These are phyloP conservation scores for Andrena chrysosceles DNA, from an alignment of 2,888 invertebrate genomes.

Conservation along the genomic window DNA sequence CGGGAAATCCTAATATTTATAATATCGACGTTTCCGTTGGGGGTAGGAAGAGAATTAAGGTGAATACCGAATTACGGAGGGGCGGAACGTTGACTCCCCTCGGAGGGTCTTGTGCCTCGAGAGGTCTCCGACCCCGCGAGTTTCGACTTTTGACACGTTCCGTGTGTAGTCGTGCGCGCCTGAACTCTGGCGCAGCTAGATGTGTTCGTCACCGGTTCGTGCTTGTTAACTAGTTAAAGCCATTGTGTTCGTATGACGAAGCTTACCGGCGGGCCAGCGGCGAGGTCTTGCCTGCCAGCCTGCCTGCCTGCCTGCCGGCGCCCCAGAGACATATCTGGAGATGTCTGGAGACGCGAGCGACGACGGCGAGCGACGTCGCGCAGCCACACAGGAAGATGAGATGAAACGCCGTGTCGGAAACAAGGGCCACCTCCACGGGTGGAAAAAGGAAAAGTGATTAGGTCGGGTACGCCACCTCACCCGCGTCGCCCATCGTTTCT, in stretches of 20 bases:
- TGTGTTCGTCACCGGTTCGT: constrained; percentile 46
- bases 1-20: constrained; percentile 26
- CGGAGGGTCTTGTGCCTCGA: neutral
- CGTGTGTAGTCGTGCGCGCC: constrained; percentile 43
- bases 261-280: constrained; percentile 30
- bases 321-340: constrained; percentile 65
- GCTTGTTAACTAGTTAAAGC: constrained; percentile 73
- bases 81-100: constrained; percentile 21
- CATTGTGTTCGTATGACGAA: constrained; percentile 65
- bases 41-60: constrained; percentile 20
- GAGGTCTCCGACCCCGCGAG: constrained; percentile 54
- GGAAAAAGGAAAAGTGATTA: constrained; percentile 81
- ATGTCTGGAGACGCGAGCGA: constrained; percentile 66
- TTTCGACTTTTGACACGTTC: constrained; percentile 69
- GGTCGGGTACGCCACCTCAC: constrained; percentile 69
- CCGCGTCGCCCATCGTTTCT: constrained; percentile 39
- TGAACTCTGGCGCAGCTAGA: constrained; percentile 37
- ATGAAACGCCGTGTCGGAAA: constrained; percentile 81
- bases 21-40: constrained; percentile 33
- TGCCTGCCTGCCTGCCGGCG: constrained; percentile 50
- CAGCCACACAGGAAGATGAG: constrained; percentile 60
- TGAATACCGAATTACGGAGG: constrained; percentile 56
- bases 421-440: constrained; percentile 73
- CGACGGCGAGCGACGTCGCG: constrained; percentile 37
- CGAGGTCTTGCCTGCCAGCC: neutral